Evolutionary conservation across 2,888 invertebrate species (phyloP), one percentile per base, ranked within the genome.

Genomic region (Diplazon laetatorius): DNA sequence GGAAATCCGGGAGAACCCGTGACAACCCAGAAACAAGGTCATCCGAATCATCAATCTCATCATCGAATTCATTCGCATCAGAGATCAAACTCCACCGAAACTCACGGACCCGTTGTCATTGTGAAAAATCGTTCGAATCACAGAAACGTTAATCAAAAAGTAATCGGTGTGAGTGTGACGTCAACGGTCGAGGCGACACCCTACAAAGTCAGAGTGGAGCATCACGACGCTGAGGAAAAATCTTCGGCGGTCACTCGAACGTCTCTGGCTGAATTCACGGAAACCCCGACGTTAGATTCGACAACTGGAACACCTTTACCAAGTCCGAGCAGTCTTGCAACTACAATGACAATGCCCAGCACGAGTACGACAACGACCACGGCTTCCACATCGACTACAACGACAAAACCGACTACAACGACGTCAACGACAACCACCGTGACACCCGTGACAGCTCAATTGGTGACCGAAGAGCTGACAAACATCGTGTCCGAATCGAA

Each of bases 161-260:
- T 86, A 82, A 93, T 86, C 90, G 93, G 90, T 42, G 93, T 94
- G 50, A 92, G 94, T 85, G 93, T 94, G 71, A 93, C 93, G 5
- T 94, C 94, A 8, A 93, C 93, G 6, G 93, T 94, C 14, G 93
- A 93, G 66, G 92, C 94, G 4, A 93, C 92, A 1, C 92, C 93
- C 69, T 92, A 93, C 71, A 91, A 88, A 75, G 89, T 90, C 50
- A 85, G 89, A 35, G 89, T 91, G 6, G 90, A 91, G 70, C 89
- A 91, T 57, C 86, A 89, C 76, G 89, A 89, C 57, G 80, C 81
- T 10, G 79, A 82, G 0, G 80, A 73, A 4, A 83, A 83, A n/a
- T 69, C 84, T 0, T 82, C 81, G 4, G 76, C 83, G 16, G 83
- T 85, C n/a, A 85, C 85, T 2, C 78, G 85, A 20, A 82, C 86